Base-by-base conservation (phyloP, 1,140 invertebrate genomes). In the Rhagoletis zephyria region DNA sequence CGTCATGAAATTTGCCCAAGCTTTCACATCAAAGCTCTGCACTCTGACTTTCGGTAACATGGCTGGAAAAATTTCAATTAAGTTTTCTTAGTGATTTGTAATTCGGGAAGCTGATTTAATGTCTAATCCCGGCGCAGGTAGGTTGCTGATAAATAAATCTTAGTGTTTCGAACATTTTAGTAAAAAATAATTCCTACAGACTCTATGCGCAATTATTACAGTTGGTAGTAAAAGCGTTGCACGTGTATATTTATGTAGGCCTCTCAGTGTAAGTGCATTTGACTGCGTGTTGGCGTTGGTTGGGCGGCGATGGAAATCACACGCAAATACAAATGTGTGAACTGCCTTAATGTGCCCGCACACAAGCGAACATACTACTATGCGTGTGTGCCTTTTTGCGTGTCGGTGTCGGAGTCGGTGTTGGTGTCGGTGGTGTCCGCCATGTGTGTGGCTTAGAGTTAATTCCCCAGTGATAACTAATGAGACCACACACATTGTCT, bases 381-480 rank as follows among this genome's bases (percentile, higher is more conserved):
- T 19, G 10, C 56, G 48, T 81, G 74, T 81, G 48, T 81, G 14
- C 10, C 10, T 77, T 51, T 56, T 5, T 2, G 45, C 9, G 7
- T 14, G 45, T 16, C 14, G 30, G 30, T 30, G 30, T 56, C 56
- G 74, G 74, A n/a, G n/a, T n/a, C n/a, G 42, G 67, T 12, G 61
- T 63, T 63, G 16, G 61, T 74, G 67, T 56, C 56, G 74, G 74
- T 56, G 74, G 5, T 16, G n/a, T 30, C 5, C 10, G n/a, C 74
- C 6, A 81, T 56, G 74, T 81, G 74, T 81, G 74, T 81, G 74
- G 74, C 74, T 81, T 81, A 81, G 74, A 56, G 74, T 30, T 63
- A 61, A 85, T 85, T 85, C 85, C 85, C 85, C 14, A 10, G 85
- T 85, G 85, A 85, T 85, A 61, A 85, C 56, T 85, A 85, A 85